Conservation (phyloP, 2,797 vertebrate species). For the Lophius americanus region DNA sequence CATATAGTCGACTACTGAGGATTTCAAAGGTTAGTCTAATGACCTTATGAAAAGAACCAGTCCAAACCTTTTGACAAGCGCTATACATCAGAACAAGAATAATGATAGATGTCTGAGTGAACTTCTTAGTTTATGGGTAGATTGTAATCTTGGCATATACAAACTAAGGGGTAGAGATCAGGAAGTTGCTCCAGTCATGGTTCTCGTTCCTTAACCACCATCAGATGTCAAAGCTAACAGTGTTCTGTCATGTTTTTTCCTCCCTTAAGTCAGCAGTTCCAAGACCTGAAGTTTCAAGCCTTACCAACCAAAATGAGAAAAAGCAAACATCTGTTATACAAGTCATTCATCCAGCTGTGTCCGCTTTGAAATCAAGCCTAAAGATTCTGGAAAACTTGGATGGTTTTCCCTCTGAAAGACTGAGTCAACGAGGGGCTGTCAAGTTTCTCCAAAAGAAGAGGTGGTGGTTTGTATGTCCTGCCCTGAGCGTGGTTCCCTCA, state of each 20-base stretch:
- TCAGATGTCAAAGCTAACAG: constrained; percentile 84
- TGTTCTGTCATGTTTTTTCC: constrained; percentile 85
- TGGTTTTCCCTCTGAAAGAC: constrained; percentile 56
- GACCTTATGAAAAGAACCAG: neutral
- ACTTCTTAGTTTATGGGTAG: constrained; percentile 24
- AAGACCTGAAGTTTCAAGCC: constrained; percentile 75
- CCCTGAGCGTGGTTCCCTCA: constrained; percentile 30
- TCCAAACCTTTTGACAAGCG: neutral
- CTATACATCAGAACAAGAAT: constrained; percentile 15
- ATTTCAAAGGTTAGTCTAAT: neutral
- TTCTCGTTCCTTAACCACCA: constrained; percentile 70
- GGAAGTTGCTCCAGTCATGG: constrained; percentile 48
- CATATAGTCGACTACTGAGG: too few species aligned
- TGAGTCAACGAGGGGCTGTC: constrained; percentile 45
- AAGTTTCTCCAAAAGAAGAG: constrained; percentile 52
- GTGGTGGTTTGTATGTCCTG: constrained; percentile 83
- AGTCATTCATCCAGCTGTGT: constrained; percentile 30
- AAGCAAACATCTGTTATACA: constrained; percentile 33
- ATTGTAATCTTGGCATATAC: constrained; percentile 26
- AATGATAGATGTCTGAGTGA: constrained; percentile 25
- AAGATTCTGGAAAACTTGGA: constrained; percentile 13
- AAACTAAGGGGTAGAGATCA: constrained; percentile 48
- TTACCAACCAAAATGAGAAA: constrained; percentile 54
- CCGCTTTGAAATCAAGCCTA: constrained; percentile 32
- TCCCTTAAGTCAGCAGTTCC: constrained; percentile 85